Percentiles rank a stretch among this genome's conserved stretches.
These are phyloP conservation scores for Petrocephalus sullivani DNA, from an alignment of 2,797 vertebrate species.

Conservation along the genomic window DNA sequence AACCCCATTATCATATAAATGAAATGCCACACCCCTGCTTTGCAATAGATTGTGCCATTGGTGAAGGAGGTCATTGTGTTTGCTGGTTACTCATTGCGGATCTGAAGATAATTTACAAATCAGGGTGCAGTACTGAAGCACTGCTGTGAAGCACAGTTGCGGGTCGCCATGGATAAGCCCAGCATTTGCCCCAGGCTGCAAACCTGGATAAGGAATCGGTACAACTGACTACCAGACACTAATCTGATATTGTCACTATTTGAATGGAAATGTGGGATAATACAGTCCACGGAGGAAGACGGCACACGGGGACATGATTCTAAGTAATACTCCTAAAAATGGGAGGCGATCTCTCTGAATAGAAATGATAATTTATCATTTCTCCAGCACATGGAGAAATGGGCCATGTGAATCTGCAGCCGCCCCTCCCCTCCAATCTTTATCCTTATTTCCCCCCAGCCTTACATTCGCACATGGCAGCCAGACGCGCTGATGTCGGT, in stretches of 20 bases:
- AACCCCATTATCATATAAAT: not conserved
- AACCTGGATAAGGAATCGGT: constrained; percentile 35
- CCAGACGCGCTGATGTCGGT: constrained; percentile 38
- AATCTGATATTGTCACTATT: constrained; percentile 34
- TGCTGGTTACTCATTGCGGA: constrained; percentile 24
- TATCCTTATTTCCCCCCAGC: not conserved
- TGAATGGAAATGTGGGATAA: constrained; percentile 37
- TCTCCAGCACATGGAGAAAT: not conserved
- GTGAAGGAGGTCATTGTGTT: constrained; percentile 32
- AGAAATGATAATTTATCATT: not conserved
- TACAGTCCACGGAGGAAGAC: not conserved
- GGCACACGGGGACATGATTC: not conserved
- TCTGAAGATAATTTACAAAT: constrained; percentile 8
- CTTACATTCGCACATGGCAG: constrained; percentile 4
- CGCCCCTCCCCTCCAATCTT: not conserved
- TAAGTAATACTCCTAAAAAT: not conserved
- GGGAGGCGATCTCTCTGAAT: not conserved
- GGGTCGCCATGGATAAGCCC: constrained; percentile 20
- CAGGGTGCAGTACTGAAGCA: not conserved
- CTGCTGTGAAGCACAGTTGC: not conserved
- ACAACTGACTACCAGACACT: constrained; percentile 21
- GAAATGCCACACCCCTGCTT: not conserved
- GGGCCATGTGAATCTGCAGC: constrained; percentile 32
- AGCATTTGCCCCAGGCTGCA: constrained; percentile 21
- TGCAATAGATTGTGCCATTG: not conserved